A percentile compares a stretch with the other conserved stretches of the same genome.
These are phyloP conservation scores for Tangara arthus DNA, from an alignment of 2,797 vertebrate genomes.

Conservation along the genomic window DNA sequence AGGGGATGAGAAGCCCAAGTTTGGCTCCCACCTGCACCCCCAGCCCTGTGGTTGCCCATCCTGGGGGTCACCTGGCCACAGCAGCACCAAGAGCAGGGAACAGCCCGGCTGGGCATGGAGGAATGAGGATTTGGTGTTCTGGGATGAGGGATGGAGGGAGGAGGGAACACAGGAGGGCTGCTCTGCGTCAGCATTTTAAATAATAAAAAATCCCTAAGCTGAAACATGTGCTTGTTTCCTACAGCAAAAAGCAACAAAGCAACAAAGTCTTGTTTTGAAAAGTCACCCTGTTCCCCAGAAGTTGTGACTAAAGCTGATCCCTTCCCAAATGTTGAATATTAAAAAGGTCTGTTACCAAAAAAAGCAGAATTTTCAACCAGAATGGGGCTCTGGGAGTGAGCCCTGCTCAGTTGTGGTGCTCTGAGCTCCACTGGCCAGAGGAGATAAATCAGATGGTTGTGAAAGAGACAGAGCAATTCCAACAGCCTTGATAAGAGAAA, in stretches of 20 bases:
- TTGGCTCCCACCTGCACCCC: background rate
- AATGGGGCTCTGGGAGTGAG: background rate
- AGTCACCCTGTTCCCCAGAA: background rate
- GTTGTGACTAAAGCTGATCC: background rate
- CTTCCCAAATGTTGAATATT: background rate
- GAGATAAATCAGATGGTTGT: background rate
- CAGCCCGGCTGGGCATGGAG: background rate
- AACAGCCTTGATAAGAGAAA: background rate
- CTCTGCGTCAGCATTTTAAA: background rate
- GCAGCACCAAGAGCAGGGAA: background rate
- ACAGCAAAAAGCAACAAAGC: background rate
- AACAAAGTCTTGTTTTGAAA: background rate
- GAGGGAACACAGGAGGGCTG: background rate
- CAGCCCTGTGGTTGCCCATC: background rate
- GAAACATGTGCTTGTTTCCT: background rate
- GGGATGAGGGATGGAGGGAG: background rate
- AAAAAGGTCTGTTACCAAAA: background rate
- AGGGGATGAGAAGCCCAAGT: background rate
- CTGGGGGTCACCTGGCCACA: accelerated
- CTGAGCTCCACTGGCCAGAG: background rate
- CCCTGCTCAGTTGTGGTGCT: background rate
- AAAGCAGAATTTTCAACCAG: background rate
- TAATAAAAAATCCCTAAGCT: background rate
- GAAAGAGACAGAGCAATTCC: background rate
- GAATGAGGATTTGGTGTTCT: accelerated